Conservation (phyloP, 2,113 vertebrate species). For the Azemiops feae region DNA sequence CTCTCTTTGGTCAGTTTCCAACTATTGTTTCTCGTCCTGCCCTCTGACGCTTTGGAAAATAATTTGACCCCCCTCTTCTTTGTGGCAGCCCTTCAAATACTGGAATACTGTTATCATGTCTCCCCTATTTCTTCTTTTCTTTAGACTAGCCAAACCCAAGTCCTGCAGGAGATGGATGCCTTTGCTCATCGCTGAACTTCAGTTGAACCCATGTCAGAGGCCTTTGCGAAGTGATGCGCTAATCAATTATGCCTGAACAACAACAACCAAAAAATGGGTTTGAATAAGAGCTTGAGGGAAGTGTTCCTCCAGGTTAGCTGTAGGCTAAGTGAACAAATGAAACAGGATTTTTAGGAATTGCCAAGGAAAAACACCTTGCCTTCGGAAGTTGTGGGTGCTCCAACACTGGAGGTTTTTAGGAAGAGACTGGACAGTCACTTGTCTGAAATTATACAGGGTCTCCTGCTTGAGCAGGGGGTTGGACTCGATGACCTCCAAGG, state of each 20-base stretch:
- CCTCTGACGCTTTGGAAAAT: too few relatives aligned
- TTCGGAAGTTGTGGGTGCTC: too few relatives aligned
- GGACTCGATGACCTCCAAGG: too few relatives aligned
- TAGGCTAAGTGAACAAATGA: constrained; percentile 51
- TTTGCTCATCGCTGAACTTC: constrained; percentile 48
- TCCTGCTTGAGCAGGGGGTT: too few relatives aligned
- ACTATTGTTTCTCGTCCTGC: too few relatives aligned
- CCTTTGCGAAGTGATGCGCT: not conserved
- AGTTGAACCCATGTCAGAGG: constrained; percentile 18
- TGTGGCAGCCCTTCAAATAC: too few relatives aligned
- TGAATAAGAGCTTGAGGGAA: constrained; percentile 49
- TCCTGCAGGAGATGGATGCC: constrained; percentile 9
- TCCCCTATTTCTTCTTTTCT: too few relatives aligned
- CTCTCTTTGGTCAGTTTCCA: too few relatives aligned
- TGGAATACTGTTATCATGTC: too few relatives aligned
- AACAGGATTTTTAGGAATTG: not conserved
- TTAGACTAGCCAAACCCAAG: too few relatives aligned
- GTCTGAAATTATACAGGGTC: not conserved
- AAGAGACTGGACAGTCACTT: not conserved
- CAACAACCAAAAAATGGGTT: constrained; percentile 13
- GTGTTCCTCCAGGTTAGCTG: constrained; percentile 51
- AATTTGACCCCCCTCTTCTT: too few relatives aligned
- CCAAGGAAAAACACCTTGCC: not conserved
- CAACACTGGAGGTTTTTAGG: too few relatives aligned
- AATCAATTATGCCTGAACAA: not conserved